Evolutionary conservation across 2,113 vertebrate species (phyloP).

Genomic region (Neoarius graeffei): DNA sequence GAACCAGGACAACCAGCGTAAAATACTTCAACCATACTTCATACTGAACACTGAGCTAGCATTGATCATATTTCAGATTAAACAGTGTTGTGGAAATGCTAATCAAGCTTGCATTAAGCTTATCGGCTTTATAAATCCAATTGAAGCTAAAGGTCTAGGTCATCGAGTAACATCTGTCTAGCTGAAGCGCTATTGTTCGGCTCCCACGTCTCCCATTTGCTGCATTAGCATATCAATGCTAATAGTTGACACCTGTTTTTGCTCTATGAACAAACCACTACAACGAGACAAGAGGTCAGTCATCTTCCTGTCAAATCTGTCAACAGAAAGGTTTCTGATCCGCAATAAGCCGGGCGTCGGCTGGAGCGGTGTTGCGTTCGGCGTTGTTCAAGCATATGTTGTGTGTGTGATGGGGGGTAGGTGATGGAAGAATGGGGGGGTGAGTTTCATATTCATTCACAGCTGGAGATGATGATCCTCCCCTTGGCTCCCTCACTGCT

Average conservation of each 20-base stretch:
- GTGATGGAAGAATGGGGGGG: not conserved
- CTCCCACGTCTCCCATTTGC: slow-evolving; percentile 43
- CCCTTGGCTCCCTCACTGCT: slow-evolving; percentile 26
- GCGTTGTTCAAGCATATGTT: slow-evolving; percentile 3
- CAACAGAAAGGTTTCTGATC: slow-evolving; percentile 9
- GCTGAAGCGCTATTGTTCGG: slow-evolving; percentile 26
- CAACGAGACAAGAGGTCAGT: slow-evolving; percentile 28
- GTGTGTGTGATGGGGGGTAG: not conserved
- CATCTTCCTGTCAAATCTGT: slow-evolving; percentile 25
- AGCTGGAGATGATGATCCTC: slow-evolving; percentile 44
- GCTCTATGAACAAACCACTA: slow-evolving; percentile 18
- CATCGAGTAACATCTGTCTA: slow-evolving; percentile 45
- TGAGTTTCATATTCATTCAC: slow-evolving; percentile 42
- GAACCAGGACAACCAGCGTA: not conserved
- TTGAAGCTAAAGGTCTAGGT: not conserved
- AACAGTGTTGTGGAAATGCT: not conserved
- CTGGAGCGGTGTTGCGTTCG: not conserved
- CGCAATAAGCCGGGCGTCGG: not conserved
- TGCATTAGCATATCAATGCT: slow-evolving; percentile 44
- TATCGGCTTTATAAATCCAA: not conserved
- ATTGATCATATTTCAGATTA: slow-evolving; percentile 9
- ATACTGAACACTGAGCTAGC: not conserved
- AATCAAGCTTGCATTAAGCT: slow-evolving; percentile 8
- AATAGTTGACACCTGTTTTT: slow-evolving; percentile 50
- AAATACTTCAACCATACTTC: not conserved